Evolutionary conservation across 1,140 invertebrate genomes (phyloP), one percentile per base, ranked within the genome.

Genomic region (Apis laboriosa): DNA sequence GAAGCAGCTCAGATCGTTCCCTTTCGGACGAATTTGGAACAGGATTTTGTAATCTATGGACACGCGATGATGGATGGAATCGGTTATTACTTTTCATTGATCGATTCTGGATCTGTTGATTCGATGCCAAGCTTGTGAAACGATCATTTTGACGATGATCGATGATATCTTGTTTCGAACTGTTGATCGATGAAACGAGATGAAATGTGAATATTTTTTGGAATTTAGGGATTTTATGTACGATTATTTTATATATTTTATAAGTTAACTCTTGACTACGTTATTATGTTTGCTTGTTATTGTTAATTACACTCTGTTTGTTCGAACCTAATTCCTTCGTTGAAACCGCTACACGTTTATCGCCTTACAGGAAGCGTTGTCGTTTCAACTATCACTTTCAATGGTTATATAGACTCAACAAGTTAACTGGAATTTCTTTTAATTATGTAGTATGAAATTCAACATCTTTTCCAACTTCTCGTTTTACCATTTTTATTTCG

Each of bases 321-420:
- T 12, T 49, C 53, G 77, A 75, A 55, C 51, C 67, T 75, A 19
- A 84, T 61, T 77, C 24, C 19, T 60, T n/a, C 56, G 74, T 53
- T 51, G 64, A 77, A 80, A 76, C 19, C 21, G 24, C 24, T 24
- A 4, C 56, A 55, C 24, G 74, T 55, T 63, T 34, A 43, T 80
- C 76, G 72, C 67, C 67, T 64, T 80, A 53, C 73, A 81, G 73
- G 80, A 81, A 81, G 66, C 71, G 70, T 64, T 67, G 73, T 67
- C 72, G 19, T 76, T 81, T 81, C 73, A 81, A 77, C 80, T 81
- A 81, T 68, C 80, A 81, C 80, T 81, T 76, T 76, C 80, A 53
- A 60, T 28, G n/a, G n/a, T 67, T 81, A 67, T 11, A 56, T 19
- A 60, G 53, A 17, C 19, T 13, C n/a, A 34, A 53, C 12, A 15